Percentiles rank a stretch among this genome's conserved stretches.
Evolutionary conservation across 2,113 vertebrate species (phyloP).

Genomic region (Macquaria ambigua): DNA sequence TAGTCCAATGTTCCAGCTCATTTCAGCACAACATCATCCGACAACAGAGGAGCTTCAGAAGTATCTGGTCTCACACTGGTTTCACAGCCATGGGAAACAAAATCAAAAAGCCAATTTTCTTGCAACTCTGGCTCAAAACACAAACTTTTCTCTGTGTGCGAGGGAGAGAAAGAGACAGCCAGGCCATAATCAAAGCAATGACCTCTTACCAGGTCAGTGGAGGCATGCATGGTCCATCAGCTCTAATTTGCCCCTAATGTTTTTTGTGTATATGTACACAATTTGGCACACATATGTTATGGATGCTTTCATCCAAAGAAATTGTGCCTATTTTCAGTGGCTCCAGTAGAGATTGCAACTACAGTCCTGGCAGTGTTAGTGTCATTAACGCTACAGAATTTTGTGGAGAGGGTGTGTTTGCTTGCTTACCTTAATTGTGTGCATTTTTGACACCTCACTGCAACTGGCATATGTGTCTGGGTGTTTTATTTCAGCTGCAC

Average conservation of each 20-base stretch:
- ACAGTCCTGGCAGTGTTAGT: not conserved
- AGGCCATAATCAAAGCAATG: conserved; percentile 36
- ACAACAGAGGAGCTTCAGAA: conserved; percentile 63
- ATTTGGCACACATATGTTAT: conserved; percentile 17
- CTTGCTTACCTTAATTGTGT: not conserved
- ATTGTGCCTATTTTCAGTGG: conserved; percentile 5
- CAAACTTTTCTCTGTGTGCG: conserved; percentile 35
- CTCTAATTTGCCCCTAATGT: conserved; percentile 22
- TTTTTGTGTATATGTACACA: conserved; percentile 2
- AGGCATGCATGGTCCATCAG: conserved; percentile 33
- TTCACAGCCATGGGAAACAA: conserved; percentile 54
- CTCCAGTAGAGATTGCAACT: not conserved
- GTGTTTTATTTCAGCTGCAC: not conserved
- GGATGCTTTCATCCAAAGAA: conserved; percentile 20
- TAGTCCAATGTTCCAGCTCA: conserved; percentile 62
- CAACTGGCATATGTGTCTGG: not conserved
- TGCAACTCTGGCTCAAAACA: conserved; percentile 46
- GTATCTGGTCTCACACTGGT: conserved; percentile 53
- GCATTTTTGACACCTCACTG: not conserved
- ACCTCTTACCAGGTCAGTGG: conserved; percentile 45
- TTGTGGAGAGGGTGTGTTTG: not conserved
- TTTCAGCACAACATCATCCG: conserved; percentile 68
- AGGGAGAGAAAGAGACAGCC: conserved; percentile 4
- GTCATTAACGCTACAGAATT: not conserved
- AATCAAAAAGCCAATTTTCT: conserved; percentile 68